phyloP scores from a whole-genome alignment of 2,797 vertebrate species.

The Champsocephalus gunnari region DNA sequence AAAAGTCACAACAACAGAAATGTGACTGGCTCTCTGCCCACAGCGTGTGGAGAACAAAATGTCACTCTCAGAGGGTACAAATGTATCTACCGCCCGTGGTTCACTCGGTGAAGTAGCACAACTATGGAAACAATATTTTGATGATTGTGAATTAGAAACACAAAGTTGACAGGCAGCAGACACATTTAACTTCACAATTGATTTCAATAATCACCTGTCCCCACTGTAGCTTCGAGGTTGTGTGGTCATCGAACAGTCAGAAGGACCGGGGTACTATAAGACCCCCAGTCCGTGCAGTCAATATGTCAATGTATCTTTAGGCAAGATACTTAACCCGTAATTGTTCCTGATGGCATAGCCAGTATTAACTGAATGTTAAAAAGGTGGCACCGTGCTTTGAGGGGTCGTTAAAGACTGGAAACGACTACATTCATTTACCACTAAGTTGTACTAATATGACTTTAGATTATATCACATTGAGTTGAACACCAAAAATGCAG shows the following conservation, averaged over 20 bases:
- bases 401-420: too few relatives aligned
- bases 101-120: background rate
- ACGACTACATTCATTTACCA: too few relatives aligned
- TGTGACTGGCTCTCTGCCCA: slow-evolving; percentile 26
- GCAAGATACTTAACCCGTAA: too few relatives aligned
- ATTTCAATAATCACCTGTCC: background rate
- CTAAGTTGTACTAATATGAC: background rate
- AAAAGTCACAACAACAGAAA: slow-evolving; percentile 6
- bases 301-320: too few relatives aligned
- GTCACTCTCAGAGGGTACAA: slow-evolving; percentile 8
- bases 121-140: background rate
- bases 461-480: background rate
- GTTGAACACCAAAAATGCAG: background rate
- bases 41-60: slow-evolving; percentile 16
- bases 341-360: too few relatives aligned
- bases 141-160: background rate
- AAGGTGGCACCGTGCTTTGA: too few relatives aligned
- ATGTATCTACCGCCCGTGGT: background rate
- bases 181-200: background rate
- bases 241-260: too few relatives aligned
- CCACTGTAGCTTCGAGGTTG: too few relatives aligned
- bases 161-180: slow-evolving; percentile 6
- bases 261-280: too few relatives aligned
- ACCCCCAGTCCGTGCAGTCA: too few relatives aligned
- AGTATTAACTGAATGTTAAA: too few relatives aligned